A percentile compares a stretch with the other conserved stretches of the same genome.
Evolutionary conservation across 30 jellyfish, hydroid and myxozoan genomes (phyloP).

Genomic region (Hydractinia echinata): DNA sequence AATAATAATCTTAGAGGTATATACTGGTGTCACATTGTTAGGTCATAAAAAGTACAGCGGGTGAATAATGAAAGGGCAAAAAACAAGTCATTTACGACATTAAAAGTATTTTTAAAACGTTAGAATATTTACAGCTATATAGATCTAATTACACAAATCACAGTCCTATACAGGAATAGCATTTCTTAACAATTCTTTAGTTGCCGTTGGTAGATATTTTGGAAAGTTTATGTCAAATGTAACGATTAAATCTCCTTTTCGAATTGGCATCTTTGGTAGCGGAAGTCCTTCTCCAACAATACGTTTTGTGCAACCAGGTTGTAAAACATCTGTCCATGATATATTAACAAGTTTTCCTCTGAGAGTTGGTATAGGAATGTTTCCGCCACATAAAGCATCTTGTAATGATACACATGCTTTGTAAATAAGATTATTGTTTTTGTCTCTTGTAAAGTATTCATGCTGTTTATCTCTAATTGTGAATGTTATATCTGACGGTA

Average conservation of each 20-base stretch:
- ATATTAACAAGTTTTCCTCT: slow-evolving; percentile 30
- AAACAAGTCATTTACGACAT: too few species aligned
- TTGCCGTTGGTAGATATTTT: neutral
- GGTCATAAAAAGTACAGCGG: too few species aligned
- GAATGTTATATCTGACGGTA: slow-evolving; percentile 75
- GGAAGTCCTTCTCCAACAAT: slow-evolving; percentile 81
- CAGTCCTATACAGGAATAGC: neutral
- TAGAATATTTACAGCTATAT: too few species aligned
- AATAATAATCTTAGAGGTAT: too few species aligned
- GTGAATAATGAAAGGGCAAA: too few species aligned
- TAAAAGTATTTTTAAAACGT: too few species aligned
- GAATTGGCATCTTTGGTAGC: slow-evolving; percentile 57
- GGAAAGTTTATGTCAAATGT: slow-evolving; percentile 14
- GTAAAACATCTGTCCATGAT: slow-evolving; percentile 31
- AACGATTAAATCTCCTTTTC: slow-evolving; percentile 16
- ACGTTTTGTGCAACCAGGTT: slow-evolving; percentile 46
- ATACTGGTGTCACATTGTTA: too few species aligned
- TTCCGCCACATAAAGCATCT: slow-evolving; percentile 85
- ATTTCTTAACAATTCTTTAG: slow-evolving; percentile 17
- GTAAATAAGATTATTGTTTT: slow-evolving; percentile 48
- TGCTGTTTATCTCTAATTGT: slow-evolving; percentile 58
- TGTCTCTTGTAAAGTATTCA: slow-evolving; percentile 49
- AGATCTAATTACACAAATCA: too few species aligned
- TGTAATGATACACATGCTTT: slow-evolving; percentile 51
- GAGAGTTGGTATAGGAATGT: slow-evolving; percentile 41